Evolutionary conservation across 2,888 invertebrate species (phyloP).

Genomic region (Germaria angustata): DNA sequence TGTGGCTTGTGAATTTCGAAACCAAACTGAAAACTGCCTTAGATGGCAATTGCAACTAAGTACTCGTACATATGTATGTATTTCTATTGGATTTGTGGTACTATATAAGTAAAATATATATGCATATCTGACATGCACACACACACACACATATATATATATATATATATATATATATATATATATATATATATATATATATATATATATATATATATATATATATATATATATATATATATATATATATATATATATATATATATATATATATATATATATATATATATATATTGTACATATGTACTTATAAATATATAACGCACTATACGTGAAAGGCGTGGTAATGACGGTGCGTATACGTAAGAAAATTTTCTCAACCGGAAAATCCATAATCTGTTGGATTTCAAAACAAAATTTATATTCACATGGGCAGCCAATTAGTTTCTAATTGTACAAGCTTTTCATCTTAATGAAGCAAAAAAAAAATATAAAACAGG

Average conservation of each 20-base stretch:
- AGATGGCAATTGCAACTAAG: constrained; percentile 22
- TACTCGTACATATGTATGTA: too few relatives aligned
- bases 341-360: constrained; percentile 46
- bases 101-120: background rate
- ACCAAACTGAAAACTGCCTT: constrained; percentile 20
- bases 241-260: background rate
- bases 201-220: background rate
- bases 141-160: background rate
- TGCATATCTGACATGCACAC: constrained; percentile 21
- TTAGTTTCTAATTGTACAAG: too few relatives aligned
- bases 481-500: background rate
- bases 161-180: too few relatives aligned
- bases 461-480: too few relatives aligned
- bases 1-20: constrained; percentile 35
- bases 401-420: background rate
- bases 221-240: background rate
- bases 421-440: background rate
- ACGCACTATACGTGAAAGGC: constrained; percentile 48
- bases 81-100: background rate
- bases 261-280: background rate
- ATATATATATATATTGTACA: background rate
- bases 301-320: background rate
- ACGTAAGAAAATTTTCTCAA: background rate
- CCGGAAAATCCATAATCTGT: constrained; percentile 61
- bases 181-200: background rate